These are phyloP conservation scores for Drosophila picticornis DNA, from an alignment of 2,888 invertebrate species.

Conservation along the genomic window DNA sequence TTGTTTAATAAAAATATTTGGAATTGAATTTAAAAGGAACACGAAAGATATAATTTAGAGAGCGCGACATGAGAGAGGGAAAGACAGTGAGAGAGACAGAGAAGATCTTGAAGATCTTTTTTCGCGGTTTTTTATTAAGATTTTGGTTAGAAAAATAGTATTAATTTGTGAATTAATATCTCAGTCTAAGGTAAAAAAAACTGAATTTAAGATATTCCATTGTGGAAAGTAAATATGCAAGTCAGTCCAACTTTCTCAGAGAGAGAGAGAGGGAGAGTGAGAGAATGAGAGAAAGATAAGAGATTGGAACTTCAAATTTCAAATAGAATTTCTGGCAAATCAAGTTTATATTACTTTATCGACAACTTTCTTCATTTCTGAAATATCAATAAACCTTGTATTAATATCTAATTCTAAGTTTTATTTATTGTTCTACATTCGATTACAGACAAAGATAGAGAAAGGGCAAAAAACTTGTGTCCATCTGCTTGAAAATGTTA, in stretches of 20 bases:
- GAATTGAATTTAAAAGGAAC: neutral
- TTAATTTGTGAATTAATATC: neutral
- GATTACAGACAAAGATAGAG: no score
- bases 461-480: no score
- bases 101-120: neutral
- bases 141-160: neutral
- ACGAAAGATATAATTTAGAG: neutral
- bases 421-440: no score
- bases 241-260: neutral
- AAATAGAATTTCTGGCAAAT: no score
- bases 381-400: no score
- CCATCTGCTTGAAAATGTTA: no score
- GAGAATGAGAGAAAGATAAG: no score
- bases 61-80: neutral
- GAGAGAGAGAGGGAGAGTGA: neutral
- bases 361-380: no score
- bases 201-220: rapidly evolving
- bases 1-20: neutral
- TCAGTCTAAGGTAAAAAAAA: rapidly evolving
- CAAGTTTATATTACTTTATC: no score
- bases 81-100: neutral
- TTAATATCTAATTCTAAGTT: no score
- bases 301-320: no score
- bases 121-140: neutral
- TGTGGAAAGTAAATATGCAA: neutral